Evolutionary conservation across 2,888 invertebrate genomes (phyloP).

Genomic region (Meganola albula): DNA sequence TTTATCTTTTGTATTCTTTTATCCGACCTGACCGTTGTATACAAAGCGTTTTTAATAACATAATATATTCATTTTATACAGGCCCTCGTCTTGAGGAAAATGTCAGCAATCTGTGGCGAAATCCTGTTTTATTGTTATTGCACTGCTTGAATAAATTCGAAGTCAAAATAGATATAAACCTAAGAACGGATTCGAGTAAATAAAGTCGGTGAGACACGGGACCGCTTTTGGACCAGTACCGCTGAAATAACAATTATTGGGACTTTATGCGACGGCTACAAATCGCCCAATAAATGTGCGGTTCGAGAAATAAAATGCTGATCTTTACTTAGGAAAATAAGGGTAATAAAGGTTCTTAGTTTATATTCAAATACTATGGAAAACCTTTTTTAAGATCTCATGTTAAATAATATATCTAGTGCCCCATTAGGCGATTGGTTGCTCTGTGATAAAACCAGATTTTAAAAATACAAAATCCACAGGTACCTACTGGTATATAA

Average conservation of each 20-base stretch:
- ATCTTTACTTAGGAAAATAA: conserved; percentile 15
- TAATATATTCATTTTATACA: conserved; percentile 52
- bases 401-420: too few relatives aligned
- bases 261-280: conserved; percentile 45
- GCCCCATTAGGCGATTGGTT: too few relatives aligned
- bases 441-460: too few relatives aligned
- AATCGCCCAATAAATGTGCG: conserved; percentile 38
- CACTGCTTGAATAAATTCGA: conserved; percentile 53
- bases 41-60: conserved; percentile 69
- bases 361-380: too few relatives aligned
- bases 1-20: conserved; percentile 30
- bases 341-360: conserved; percentile 8
- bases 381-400: too few relatives aligned
- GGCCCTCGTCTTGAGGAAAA: conserved; percentile 60
- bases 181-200: conserved; percentile 63
- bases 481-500: too few relatives aligned
- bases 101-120: conserved; percentile 68
- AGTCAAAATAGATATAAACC: conserved; percentile 62
- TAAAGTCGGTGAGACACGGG: conserved; percentile 48
- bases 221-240: conserved; percentile 42
- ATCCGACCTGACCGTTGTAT: conserved; percentile 44
- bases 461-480: too few relatives aligned
- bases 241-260: conserved; percentile 64
- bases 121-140: conserved; percentile 72
- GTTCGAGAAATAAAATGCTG: conserved; percentile 23